Conservation (phyloP, 1,140 invertebrate genomes). For the Lordiphosa clarofinis region DNA sequence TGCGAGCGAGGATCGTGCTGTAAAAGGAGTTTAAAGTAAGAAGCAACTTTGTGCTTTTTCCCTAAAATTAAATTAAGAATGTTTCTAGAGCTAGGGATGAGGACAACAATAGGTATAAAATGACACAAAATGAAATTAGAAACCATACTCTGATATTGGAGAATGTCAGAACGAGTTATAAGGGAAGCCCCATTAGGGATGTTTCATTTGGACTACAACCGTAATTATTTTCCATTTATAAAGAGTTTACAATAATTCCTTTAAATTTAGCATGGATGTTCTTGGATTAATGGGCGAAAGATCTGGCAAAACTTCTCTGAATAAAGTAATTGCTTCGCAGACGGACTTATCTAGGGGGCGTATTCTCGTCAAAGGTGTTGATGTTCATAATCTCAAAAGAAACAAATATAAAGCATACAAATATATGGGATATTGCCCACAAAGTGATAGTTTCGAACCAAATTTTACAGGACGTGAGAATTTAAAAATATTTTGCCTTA, state of each 20-base stretch:
- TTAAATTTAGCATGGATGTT: constrained; percentile 19
- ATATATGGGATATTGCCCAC: constrained; percentile 16
- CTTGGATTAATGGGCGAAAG: constrained; percentile 18
- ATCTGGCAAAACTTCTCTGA: constrained; percentile 19
- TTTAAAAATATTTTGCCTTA: constrained; percentile 19
- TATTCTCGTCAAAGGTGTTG: constrained; percentile 7
- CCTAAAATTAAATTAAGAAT: background rate
- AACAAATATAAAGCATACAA: constrained; percentile 9
- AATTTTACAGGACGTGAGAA: constrained; percentile 19
- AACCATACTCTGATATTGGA: constrained; percentile 14
- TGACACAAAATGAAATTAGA: constrained; percentile 3
- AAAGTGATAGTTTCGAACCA: constrained; percentile 8
- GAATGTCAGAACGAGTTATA: background rate
- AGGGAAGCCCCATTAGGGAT: background rate
- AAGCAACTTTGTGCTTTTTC: background rate
- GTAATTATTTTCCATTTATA: background rate
- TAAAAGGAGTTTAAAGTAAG: background rate
- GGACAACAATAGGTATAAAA: background rate
- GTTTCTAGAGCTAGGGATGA: background rate
- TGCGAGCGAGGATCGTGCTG: constrained; percentile 2
- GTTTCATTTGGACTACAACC: constrained; percentile 4
- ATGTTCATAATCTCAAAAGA: constrained; percentile 1
- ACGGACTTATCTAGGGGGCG: background rate
- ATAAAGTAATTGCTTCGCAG: constrained; percentile 13
- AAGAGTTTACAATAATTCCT: too few species aligned